Evolutionary conservation across 2,113 vertebrate genomes (phyloP).

Genomic region (Tachysurus fulvidraco): DNA sequence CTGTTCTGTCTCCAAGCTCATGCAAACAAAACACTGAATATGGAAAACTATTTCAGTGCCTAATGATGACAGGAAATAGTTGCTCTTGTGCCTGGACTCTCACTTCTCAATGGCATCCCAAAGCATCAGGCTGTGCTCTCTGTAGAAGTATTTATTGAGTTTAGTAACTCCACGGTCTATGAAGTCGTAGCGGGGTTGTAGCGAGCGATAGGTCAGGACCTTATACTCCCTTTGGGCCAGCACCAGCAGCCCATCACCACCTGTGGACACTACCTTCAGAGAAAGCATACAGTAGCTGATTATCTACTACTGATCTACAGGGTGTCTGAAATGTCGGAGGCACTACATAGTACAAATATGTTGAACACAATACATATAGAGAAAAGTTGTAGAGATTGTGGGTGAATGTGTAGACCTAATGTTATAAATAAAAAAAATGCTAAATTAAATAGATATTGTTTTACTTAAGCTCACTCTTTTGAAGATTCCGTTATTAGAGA

Average conservation of each 20-base stretch:
- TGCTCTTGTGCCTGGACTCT: not conserved
- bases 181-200: not conserved
- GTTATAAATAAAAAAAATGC: not conserved
- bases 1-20: not conserved
- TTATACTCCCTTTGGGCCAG: constrained; percentile 8
- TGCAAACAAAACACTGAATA: not conserved
- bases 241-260: constrained; percentile 7
- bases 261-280: constrained; percentile 3
- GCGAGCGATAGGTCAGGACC: constrained; percentile 12
- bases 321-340: not conserved
- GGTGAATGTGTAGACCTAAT: not conserved
- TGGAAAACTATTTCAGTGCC: not conserved
- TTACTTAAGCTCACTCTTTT: constrained; percentile 61
- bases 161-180: constrained; percentile 7
- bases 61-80: too few relatives aligned
- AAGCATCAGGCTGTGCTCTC: constrained; percentile 45
- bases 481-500: constrained; percentile 71
- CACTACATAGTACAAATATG: not conserved
- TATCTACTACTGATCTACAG: not conserved
- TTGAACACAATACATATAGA: not conserved
- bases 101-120: constrained; percentile 72
- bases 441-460: constrained; percentile 23
- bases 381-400: not conserved
- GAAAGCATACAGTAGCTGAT: not conserved
- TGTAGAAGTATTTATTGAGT: constrained; percentile 22